phyloP scores from a whole-genome alignment of 2,888 invertebrate species.

The Ichneumoninae sp. region DNA sequence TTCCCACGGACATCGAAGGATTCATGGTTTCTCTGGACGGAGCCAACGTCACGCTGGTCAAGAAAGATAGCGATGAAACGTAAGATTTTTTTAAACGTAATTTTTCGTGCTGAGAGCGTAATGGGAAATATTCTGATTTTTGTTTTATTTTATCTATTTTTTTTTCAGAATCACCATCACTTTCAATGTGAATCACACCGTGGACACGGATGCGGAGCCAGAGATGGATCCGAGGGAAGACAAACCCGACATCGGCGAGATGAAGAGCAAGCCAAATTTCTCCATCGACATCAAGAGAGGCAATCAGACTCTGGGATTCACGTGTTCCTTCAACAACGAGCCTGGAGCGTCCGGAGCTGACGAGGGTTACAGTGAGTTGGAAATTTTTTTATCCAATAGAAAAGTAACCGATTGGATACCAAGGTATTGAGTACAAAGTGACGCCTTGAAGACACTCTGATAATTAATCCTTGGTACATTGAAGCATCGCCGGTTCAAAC shows the following conservation, averaged over 20 bases:
- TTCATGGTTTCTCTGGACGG: constrained; percentile 92
- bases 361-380: constrained; percentile 89
- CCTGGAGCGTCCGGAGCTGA: constrained; percentile 86
- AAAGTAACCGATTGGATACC: constrained; percentile 52
- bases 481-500: constrained; percentile 69
- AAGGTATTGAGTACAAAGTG: constrained; percentile 79
- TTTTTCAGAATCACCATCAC: constrained; percentile 89
- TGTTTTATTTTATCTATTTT: constrained; percentile 30
- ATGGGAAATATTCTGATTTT: background rate
- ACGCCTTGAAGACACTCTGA: constrained; percentile 68
- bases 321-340: constrained; percentile 92
- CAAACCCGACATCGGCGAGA: constrained; percentile 91
- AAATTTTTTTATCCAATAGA: background rate
- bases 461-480: constrained; percentile 78
- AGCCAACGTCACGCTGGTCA: constrained; percentile 93
- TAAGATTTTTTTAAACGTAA: constrained; percentile 82
- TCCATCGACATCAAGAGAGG: constrained; percentile 93
- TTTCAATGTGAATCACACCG: constrained; percentile 98
- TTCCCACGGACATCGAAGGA: constrained; percentile 92
- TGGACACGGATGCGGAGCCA: constrained; percentile 91
- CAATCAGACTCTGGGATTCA: constrained; percentile 91
- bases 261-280: constrained; percentile 96
- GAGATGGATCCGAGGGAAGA: constrained; percentile 87
- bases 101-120: no score
- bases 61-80: constrained; percentile 89